Evolutionary conservation across 2,113 vertebrate species (phyloP).

Genomic region (Phainopepla nitens): DNA sequence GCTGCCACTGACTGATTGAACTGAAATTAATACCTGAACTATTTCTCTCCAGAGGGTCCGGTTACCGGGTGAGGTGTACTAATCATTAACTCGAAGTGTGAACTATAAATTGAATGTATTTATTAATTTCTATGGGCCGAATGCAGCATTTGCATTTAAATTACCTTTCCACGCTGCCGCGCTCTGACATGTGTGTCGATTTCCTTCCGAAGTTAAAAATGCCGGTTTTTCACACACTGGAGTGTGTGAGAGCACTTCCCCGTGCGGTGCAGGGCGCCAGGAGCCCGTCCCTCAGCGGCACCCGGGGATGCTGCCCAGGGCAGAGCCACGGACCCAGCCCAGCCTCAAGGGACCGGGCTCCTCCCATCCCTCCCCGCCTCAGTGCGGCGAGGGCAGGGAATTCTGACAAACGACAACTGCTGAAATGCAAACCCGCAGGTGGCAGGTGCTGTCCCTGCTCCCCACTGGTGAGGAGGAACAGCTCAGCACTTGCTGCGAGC

Average conservation of each 20-base stretch:
- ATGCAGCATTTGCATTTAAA: background rate
- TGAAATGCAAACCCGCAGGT: rapidly evolving
- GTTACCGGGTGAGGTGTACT: background rate
- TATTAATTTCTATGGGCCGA: background rate
- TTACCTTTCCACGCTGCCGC: background rate
- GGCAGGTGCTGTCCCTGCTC: background rate
- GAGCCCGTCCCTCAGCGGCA: too few species aligned
- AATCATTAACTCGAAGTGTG: background rate
- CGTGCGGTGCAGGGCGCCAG: background rate
- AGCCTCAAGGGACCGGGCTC: rapidly evolving
- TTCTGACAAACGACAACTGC: too few species aligned
- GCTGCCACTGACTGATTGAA: background rate
- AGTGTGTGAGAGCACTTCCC: rapidly evolving
- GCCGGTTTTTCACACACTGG: rapidly evolving
- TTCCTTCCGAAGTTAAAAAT: background rate
- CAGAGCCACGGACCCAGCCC: background rate
- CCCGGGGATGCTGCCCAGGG: too few species aligned
- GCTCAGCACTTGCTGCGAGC: background rate
- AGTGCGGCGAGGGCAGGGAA: background rate
- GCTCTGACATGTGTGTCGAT: rapidly evolving
- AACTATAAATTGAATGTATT: background rate
- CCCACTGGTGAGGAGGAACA: rapidly evolving
- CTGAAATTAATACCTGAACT: background rate
- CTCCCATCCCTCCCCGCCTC: rapidly evolving
- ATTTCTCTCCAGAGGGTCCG: background rate